Percentiles rank a stretch among this genome's conserved stretches.
Conservation (phyloP, 2,797 vertebrate species). For the Echiichthys vipera region DNA sequence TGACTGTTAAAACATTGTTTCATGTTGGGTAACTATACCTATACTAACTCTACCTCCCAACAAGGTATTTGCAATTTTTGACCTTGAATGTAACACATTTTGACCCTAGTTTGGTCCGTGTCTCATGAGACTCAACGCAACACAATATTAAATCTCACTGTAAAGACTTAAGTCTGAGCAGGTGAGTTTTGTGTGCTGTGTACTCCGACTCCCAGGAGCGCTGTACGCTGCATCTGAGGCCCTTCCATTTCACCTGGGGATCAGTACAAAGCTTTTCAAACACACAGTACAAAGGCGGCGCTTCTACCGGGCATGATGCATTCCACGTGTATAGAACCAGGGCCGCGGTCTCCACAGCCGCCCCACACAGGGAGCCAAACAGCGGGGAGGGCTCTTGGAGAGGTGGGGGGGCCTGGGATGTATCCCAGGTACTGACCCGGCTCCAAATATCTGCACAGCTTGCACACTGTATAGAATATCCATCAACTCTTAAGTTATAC, state of each 20-base stretch:
- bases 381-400: conserved; percentile 36
- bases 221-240: conserved; percentile 31
- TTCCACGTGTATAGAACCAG: conserved; percentile 81
- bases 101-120: not conserved
- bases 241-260: conserved; percentile 74
- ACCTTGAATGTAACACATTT: not conserved
- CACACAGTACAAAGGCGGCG: conserved; percentile 76
- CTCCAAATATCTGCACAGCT: conserved; percentile 68
- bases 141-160: not conserved
- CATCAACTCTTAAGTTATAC: conserved; percentile 16
- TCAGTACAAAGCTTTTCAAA: conserved; percentile 85
- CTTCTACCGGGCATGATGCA: conserved; percentile 74
- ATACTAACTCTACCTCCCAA: too few species aligned
- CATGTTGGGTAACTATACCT: not conserved
- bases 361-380: conserved; percentile 62
- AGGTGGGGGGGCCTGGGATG: conserved; percentile 33
- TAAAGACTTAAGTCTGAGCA: conserved; percentile 6
- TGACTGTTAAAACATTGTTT: not conserved
- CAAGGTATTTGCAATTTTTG: not conserved
- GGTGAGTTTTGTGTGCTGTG: conserved; percentile 14
- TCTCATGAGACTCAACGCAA: not conserved
- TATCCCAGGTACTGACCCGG: conserved; percentile 47
- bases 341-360: conserved; percentile 36
- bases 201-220: conserved; percentile 9
- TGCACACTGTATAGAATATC: conserved; percentile 58